Evolutionary conservation across 2,797 vertebrate genomes (phyloP), one percentile per base, ranked within the genome.

Genomic region (Amazonetta brasiliensis): DNA sequence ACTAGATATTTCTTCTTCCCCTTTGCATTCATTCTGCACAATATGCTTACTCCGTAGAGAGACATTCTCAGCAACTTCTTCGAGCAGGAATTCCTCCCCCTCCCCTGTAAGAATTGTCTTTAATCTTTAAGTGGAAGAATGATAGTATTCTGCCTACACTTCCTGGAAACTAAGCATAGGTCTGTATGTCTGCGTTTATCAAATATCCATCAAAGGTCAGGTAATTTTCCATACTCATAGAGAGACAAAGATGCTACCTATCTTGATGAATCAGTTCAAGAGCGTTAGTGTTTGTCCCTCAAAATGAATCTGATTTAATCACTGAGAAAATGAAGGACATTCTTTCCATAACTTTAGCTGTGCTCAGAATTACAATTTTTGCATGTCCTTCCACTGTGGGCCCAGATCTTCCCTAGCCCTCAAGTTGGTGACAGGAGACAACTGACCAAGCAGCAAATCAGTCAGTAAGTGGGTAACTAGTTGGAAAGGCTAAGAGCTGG

Each of bases 131-230:
- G 56, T 89, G 81, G 30, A 82, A 91, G 78, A 83, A 94, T 60
- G 4, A 69, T 11, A 81, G 12, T 75, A 48, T 84, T 76, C 86
- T 92, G 66, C 91, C 95, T 96, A 90, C 63, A 84, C 94, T 98
- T 98, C 97, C 95, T 96, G 97, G 94, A 97, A 96, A 91, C 60
- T 88, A 67, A 81, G 60, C 60, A 95, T 67, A 92, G 80, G 63
- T 37, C 76, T 20, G 1, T 83, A 37, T 91, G 55, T 87, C 90
- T 96, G 91, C 87, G 83, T 82, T 88, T 91, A 97, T 97, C 96
- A 96, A 97, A 90, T 74, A 75, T 74, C 90, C 77, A 92, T 92
- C 95, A 98, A 97, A 97, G 94, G 97, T 98, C 96, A 98, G 92
- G 89, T 95, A 95, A 89, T 87, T 97, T 97, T 97, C 97, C 94